These are phyloP conservation scores for Coelopa pilipes DNA, from an alignment of 2,888 invertebrate species.

Conservation along the genomic window DNA sequence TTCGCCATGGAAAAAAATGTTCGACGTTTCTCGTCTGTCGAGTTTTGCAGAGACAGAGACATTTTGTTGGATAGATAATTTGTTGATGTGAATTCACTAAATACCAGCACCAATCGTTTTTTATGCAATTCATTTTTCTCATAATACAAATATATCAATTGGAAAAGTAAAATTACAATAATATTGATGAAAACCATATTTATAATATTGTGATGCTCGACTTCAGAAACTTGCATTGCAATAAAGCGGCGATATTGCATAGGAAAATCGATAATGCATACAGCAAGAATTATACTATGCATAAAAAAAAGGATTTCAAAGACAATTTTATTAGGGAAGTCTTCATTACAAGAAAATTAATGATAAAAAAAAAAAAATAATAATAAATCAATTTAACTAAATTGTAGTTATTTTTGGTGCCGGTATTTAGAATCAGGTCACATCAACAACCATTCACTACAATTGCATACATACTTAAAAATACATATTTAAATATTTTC, in stretches of 20 bases:
- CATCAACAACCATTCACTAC: no score
- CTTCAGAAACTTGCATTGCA: no score
- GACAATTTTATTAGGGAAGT: background rate
- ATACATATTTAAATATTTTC: conserved; percentile 44
- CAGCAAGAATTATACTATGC: background rate
- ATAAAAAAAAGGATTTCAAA: background rate
- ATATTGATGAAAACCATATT: no score
- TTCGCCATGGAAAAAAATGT: conserved; percentile 33
- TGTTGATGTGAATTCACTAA: background rate
- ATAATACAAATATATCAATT: background rate
- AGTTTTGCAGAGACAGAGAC: conserved; percentile 25
- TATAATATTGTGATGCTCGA: no score
- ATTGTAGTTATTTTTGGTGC: no score
- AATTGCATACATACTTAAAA: background rate
- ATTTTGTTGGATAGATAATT: conserved; percentile 33
- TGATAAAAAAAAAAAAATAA: background rate
- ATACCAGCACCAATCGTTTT: background rate
- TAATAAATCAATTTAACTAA: background rate
- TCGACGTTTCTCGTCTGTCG: conserved; percentile 21
- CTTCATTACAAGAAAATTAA: no score
- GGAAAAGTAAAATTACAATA: background rate
- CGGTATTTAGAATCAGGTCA: no score
- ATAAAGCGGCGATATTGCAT: no score
- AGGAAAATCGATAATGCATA: conserved; percentile 29
- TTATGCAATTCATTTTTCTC: background rate